A percentile compares a stretch with the other conserved stretches of the same genome.
Conservation (phyloP, 2,797 vertebrate species). For the Diplodus puntazzo region DNA sequence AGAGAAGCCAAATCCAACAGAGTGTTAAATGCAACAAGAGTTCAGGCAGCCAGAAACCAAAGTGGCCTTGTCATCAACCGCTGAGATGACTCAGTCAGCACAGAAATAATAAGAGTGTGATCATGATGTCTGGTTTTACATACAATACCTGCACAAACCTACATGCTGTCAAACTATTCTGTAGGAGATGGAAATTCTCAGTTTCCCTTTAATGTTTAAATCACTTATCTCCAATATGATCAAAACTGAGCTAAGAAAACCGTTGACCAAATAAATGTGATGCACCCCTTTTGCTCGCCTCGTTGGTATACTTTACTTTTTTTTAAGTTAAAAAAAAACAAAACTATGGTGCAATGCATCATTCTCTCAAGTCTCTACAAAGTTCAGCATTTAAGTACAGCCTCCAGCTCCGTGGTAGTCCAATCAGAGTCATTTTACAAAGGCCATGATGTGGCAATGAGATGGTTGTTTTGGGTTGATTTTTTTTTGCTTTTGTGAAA, state of each 20-base stretch:
- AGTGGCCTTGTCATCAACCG: constrained; percentile 11
- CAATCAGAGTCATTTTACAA: constrained; percentile 46
- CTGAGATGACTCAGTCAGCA: neutral
- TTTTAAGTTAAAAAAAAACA: neutral
- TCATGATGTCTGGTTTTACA: neutral
- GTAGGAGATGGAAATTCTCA: neutral
- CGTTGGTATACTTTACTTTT: constrained; percentile 7
- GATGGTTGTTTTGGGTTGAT: constrained; percentile 24
- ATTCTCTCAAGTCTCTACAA: constrained; percentile 7
- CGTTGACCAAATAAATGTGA: constrained; percentile 1
- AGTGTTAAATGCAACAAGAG: constrained; percentile 8
- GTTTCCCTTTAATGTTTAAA: neutral
- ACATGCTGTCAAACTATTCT: neutral
- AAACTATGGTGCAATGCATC: constrained; percentile 24
- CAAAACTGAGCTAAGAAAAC: neutral
- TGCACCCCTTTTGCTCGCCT: neutral
- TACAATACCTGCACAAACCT: neutral
- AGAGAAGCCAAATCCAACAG: constrained; percentile 1
- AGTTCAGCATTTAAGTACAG: constrained; percentile 33
- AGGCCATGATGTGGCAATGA: constrained; percentile 14
- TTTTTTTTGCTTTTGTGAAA: constrained; percentile 35
- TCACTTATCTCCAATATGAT: neutral
- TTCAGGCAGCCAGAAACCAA: constrained; percentile 5
- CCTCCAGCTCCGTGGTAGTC: neutral
- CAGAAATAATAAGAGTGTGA: constrained; percentile 6